A percentile compares a stretch with the other conserved stretches of the same genome.
Evolutionary conservation across 2,113 vertebrate genomes (phyloP).

Genomic region (Natator depressus): DNA sequence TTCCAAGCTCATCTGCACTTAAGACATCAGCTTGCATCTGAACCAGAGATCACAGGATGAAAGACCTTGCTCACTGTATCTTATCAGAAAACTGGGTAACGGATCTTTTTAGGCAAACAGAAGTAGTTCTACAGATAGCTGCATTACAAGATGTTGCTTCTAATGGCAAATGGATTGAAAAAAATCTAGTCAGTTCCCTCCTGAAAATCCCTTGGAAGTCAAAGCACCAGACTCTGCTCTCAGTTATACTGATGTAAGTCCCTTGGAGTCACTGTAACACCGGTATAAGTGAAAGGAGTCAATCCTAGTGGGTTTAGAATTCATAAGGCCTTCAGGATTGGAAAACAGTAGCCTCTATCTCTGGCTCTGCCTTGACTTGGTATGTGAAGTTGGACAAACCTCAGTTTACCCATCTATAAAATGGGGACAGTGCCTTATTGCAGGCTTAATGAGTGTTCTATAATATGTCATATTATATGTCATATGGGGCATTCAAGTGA

Average conservation of each 20-base stretch:
- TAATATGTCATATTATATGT: not conserved
- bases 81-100: not conserved
- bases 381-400: not conserved
- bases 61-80: not conserved
- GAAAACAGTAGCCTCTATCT: not conserved
- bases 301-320: not conserved
- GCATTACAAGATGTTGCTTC: not conserved
- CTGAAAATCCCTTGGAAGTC: not conserved
- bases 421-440: not conserved
- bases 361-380: not conserved
- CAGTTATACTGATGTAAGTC: not conserved
- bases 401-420: not conserved
- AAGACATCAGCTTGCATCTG: not conserved
- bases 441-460: not conserved
- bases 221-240: not conserved
- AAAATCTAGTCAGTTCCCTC: not conserved
- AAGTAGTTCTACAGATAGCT: not conserved
- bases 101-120: not conserved
- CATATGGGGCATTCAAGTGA: not conserved
- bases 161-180: not conserved
- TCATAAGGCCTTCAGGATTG: not conserved
- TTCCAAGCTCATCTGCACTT: not conserved
- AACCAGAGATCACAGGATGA: not conserved
- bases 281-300: not conserved
- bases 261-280: not conserved